phyloP scores from a whole-genome alignment of 2,113 vertebrate genomes.

The Lota lota region DNA sequence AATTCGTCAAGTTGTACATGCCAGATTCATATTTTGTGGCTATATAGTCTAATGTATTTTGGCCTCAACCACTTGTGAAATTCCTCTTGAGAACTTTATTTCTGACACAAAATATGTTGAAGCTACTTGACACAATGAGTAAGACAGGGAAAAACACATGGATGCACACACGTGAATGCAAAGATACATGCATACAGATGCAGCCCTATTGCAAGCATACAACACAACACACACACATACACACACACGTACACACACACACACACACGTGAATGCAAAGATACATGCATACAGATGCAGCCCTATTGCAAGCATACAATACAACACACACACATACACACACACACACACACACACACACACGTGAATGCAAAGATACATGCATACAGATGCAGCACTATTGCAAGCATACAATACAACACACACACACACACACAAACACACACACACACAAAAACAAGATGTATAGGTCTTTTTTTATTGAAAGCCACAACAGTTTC shows the following conservation, averaged over 20 bases:
- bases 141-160: constrained; percentile 39
- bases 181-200: constrained; percentile 10
- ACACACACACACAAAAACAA: background rate
- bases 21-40: constrained; percentile 58
- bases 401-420: too few relatives aligned
- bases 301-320: too few relatives aligned
- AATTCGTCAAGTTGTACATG: constrained; percentile 15
- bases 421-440: background rate
- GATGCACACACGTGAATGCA: background rate
- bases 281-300: background rate
- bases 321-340: constrained; percentile 1
- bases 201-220: background rate
- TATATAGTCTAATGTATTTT: constrained; percentile 67
- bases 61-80: constrained; percentile 54
- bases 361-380: too few relatives aligned
- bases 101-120: constrained; percentile 68
- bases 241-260: constrained; percentile 14
- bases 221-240: constrained; percentile 14
- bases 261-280: constrained; percentile 16
- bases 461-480: constrained; percentile 15
- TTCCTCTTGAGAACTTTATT: constrained; percentile 67
- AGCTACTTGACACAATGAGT: constrained; percentile 63
- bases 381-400: too few relatives aligned
- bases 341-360: constrained; percentile 8
- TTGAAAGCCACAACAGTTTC: constrained; percentile 65